Percentiles rank a stretch among this genome's conserved stretches.
Conservation (phyloP, 2,888 invertebrate genomes). For the Drosophila buzzatii region DNA sequence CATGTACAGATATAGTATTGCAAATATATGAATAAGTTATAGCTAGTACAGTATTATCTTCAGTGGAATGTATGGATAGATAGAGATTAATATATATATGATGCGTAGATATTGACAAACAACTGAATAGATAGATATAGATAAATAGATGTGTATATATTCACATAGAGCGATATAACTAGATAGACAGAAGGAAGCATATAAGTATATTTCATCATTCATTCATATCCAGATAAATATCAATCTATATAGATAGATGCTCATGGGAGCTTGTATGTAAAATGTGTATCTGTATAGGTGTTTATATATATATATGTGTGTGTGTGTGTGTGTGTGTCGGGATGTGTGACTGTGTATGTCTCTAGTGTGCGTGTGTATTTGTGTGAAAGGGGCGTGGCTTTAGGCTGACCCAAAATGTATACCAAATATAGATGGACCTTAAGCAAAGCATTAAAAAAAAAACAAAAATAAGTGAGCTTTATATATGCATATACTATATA, state of each 20-base stretch:
- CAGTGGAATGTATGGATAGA: neutral
- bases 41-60: neutral
- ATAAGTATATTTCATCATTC: neutral
- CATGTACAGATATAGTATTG: neutral
- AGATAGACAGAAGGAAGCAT: neutral
- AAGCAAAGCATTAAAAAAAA: neutral
- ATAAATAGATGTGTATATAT: neutral
- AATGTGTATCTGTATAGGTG: too few relatives aligned
- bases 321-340: neutral
- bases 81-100: neutral
- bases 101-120: neutral
- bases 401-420: neutral
- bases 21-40: neutral
- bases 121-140: neutral
- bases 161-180: neutral
- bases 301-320: neutral
- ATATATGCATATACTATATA: neutral
- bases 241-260: neutral
- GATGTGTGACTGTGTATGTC: neutral
- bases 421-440: neutral
- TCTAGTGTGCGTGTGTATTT: neutral
- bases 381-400: neutral
- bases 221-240: too few relatives aligned
- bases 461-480: neutral
- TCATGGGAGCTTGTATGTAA: neutral